Conservation (phyloP, 2,113 vertebrate genomes). For the Morone chrysops region DNA sequence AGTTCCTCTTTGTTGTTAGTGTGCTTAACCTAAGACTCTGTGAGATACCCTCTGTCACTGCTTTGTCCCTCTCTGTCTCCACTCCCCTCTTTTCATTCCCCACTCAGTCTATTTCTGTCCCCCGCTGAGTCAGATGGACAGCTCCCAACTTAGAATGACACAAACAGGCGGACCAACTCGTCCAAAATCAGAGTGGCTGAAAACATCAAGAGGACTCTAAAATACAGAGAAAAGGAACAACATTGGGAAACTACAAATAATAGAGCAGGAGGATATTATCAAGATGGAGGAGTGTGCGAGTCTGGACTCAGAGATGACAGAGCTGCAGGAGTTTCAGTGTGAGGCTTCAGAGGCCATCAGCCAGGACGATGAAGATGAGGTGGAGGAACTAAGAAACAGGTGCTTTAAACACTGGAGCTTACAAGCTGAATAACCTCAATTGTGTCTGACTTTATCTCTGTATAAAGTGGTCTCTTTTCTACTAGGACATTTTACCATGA, state of each 20-base stretch:
- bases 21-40: not conserved
- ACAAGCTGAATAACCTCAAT: not conserved
- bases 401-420: slow-evolving; percentile 56
- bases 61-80: slow-evolving; percentile 13
- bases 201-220: slow-evolving; percentile 55
- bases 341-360: slow-evolving; percentile 75
- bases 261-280: slow-evolving; percentile 56
- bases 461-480: not conserved
- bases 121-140: slow-evolving; percentile 88
- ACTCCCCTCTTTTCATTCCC: slow-evolving; percentile 67
- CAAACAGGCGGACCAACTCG: slow-evolving; percentile 72
- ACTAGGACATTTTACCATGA: not conserved
- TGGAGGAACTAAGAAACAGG: slow-evolving; percentile 89
- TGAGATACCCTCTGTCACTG: not conserved
- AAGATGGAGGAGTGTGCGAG: slow-evolving; percentile 81
- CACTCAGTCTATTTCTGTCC: slow-evolving; percentile 92
- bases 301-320: slow-evolving; percentile 76
- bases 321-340: slow-evolving; percentile 75
- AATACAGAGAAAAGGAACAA: slow-evolving; percentile 39
- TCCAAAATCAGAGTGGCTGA: slow-evolving; percentile 61
- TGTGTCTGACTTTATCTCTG: not conserved
- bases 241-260: not conserved
- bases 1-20: not conserved
- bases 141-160: slow-evolving; percentile 83
- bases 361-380: slow-evolving; percentile 81